Conservation (phyloP, 2,888 invertebrate genomes). For the Lamproptera curius region DNA sequence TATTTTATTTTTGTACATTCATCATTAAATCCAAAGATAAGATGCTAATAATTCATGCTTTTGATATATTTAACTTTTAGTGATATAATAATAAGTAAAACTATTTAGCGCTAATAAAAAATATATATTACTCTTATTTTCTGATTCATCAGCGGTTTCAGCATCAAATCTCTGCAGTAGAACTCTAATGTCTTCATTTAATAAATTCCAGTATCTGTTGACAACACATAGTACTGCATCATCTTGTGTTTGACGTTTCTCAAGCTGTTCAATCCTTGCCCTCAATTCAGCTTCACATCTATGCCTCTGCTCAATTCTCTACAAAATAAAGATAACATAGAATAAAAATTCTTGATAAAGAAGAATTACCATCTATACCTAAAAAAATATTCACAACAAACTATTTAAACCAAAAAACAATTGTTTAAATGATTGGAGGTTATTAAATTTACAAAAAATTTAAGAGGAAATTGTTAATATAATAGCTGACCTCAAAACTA, state of each 20-base stretch:
- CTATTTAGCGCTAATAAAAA: no score
- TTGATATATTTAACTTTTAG: no score
- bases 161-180: slow-evolving; percentile 97
- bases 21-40: no score
- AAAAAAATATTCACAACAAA: not conserved
- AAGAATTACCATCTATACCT: no score
- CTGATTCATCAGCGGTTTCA: slow-evolving; percentile 97
- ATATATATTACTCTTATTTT: slow-evolving; percentile 94
- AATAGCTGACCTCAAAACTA: no score
- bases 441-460: slow-evolving; percentile 5
- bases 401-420: not conserved
- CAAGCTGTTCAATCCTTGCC: slow-evolving; percentile 95
- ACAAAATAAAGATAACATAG: slow-evolving; percentile 33
- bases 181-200: slow-evolving; percentile 98
- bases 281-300: slow-evolving; percentile 91
- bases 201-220: slow-evolving; percentile 97
- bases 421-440: slow-evolving; percentile 7
- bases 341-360: no score
- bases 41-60: not conserved
- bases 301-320: slow-evolving; percentile 95
- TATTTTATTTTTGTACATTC: no score
- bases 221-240: slow-evolving; percentile 98
- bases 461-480: no score
- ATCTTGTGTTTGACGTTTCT: slow-evolving; percentile 96
- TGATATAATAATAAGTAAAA: no score